These are phyloP conservation scores for human (Homo sapiens) DNA, from an alignment of 2,113 vertebrate species.

Conservation along the genomic window DNA sequence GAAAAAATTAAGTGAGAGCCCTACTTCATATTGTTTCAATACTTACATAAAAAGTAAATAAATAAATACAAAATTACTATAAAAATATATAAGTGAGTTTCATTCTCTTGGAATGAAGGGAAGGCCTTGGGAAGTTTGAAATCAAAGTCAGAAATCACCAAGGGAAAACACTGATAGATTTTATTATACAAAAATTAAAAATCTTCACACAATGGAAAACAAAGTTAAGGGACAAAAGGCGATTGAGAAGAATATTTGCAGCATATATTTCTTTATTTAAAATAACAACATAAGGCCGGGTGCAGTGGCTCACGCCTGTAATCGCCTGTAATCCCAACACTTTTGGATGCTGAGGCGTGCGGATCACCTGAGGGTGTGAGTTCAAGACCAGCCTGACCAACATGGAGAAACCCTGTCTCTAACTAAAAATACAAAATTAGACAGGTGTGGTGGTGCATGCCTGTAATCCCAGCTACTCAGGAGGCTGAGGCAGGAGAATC, in stretches of 20 bases:
- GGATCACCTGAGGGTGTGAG: too few species aligned
- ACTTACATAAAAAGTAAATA: not conserved
- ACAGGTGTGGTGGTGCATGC: too few species aligned
- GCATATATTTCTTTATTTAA: not conserved
- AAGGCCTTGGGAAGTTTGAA: not conserved
- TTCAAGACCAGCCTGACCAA: too few species aligned
- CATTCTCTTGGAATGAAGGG: not conserved
- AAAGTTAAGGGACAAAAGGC: not conserved
- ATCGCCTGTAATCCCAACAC: too few species aligned
- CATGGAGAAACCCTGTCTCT: too few species aligned
- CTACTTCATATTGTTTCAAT: not conserved
- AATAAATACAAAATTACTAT: not conserved
- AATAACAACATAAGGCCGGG: not conserved
- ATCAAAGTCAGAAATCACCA: not conserved
- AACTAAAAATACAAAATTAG: too few species aligned
- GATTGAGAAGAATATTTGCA: not conserved
- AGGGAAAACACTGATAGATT: not conserved
- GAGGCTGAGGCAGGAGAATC: too few species aligned
- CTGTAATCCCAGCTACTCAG: too few species aligned
- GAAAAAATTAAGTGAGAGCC: not conserved
- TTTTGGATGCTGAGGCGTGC: too few species aligned
- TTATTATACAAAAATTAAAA: not conserved
- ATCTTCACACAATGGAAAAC: not conserved
- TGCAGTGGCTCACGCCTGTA: fast-evolving
- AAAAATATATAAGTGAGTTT: not conserved